A percentile compares a stretch with the other conserved stretches of the same genome.
phyloP scores from a whole-genome alignment of 2,888 invertebrate genomes.

The Stenichneumon culpator region DNA sequence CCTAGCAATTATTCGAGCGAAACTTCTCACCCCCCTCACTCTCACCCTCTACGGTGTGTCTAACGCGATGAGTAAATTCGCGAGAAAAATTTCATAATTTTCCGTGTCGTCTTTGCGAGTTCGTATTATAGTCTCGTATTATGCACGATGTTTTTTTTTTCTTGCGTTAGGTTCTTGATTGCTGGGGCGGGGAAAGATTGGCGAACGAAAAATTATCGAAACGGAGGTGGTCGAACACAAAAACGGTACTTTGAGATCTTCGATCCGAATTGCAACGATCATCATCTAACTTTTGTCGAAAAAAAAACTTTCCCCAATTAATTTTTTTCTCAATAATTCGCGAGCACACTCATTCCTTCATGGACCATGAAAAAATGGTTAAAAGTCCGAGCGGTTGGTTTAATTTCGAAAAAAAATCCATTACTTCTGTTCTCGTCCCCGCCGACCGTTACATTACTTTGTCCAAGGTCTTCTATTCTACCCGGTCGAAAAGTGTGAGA shows the following conservation, averaged over 20 bases:
- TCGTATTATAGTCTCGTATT: background rate
- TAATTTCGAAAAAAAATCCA: background rate
- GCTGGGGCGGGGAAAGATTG: too few species aligned
- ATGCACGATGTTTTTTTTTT: background rate
- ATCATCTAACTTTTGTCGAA: too few species aligned
- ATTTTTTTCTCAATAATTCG: too few species aligned
- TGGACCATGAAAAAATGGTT: background rate
- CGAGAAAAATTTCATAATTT: constrained; percentile 39
- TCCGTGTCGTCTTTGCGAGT: constrained; percentile 24
- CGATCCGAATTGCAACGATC: too few species aligned
- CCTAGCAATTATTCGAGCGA: constrained; percentile 58
- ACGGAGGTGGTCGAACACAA: too few species aligned
- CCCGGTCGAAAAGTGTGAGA: constrained; percentile 29
- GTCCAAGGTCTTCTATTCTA: constrained; percentile 8
- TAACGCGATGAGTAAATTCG: constrained; percentile 66
- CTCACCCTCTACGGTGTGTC: constrained; percentile 20
- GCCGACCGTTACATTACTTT: constrained; percentile 9
- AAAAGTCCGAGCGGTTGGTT: background rate
- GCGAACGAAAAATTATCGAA: too few species aligned
- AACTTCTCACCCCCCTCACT: constrained; percentile 43
- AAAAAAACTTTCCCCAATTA: too few species aligned
- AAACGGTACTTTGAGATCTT: too few species aligned
- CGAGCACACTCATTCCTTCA: too few species aligned
- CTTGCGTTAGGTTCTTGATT: too few species aligned
- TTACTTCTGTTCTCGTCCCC: background rate